These are phyloP conservation scores for Limnodromus scolopaceus DNA, from an alignment of 2,797 vertebrate species.

Conservation along the genomic window DNA sequence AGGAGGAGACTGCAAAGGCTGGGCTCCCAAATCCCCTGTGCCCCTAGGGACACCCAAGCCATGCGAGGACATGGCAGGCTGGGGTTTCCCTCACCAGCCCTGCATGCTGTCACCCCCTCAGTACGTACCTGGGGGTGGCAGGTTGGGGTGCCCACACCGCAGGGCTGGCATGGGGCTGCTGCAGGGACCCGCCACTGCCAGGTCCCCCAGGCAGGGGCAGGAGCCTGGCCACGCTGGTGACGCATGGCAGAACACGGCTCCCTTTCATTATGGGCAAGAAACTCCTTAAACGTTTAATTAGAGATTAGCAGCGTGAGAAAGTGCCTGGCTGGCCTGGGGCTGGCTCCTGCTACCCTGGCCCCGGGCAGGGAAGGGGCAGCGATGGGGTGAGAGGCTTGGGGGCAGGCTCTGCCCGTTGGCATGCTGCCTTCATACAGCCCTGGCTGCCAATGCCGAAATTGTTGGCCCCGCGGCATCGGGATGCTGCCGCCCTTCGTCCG, in stretches of 20 bases:
- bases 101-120: rapidly evolving
- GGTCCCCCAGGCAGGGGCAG: conserved; percentile 1
- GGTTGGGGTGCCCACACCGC: not conserved
- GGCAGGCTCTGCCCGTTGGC: not conserved
- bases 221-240: not conserved
- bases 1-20: not conserved
- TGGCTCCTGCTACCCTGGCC: not conserved
- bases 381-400: not conserved
- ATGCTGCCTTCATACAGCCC: not conserved
- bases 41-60: rapidly evolving
- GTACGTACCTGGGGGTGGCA: not conserved
- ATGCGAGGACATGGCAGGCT: rapidly evolving
- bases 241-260: not conserved
- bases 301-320: conserved; percentile 33
- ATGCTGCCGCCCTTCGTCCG: not conserved
- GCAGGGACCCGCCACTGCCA: not conserved
- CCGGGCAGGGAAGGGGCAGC: not conserved
- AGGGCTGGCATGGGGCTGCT: not conserved
- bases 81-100: not conserved
- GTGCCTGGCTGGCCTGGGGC: not conserved
- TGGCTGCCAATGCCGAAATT: not conserved
- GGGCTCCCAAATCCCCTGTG: not conserved
- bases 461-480: rapidly evolving
- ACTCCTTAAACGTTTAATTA: not conserved
- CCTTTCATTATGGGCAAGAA: conserved; percentile 46